A percentile compares a stretch with the other conserved stretches of the same genome.
Evolutionary conservation across 2,888 invertebrate genomes (phyloP).

Genomic region (Lamellibrachia columna): DNA sequence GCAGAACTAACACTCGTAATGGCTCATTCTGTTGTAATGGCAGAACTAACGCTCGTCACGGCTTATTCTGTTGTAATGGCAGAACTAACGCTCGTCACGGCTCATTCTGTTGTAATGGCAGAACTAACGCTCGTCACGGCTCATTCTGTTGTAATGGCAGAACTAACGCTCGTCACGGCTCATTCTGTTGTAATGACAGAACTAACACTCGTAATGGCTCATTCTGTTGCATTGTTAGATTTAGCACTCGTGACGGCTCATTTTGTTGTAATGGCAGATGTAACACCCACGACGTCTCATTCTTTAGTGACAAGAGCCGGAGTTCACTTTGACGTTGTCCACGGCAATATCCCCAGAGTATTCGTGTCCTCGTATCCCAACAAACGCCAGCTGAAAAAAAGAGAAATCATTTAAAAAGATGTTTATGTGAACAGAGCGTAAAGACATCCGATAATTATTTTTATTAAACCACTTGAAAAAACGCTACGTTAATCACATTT

Average conservation of each 20-base stretch:
- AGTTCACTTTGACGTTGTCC: slow-evolving; percentile 27
- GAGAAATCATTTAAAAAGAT: neutral
- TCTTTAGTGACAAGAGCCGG: slow-evolving; percentile 27
- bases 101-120: neutral
- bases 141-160: neutral
- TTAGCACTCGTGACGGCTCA: neutral
- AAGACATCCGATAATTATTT: no score
- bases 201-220: neutral
- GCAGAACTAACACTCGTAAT: no score
- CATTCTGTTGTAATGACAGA: neutral
- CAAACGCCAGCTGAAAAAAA: slow-evolving; percentile 31
- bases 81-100: neutral
- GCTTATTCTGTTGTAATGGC: neutral
- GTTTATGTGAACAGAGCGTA: neutral
- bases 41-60: no score
- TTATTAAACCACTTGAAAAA: neutral
- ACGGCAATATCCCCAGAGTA: slow-evolving; percentile 37
- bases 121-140: neutral
- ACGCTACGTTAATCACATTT: neutral
- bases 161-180: no score
- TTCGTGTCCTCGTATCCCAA: slow-evolving; percentile 32
- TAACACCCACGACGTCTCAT: neutral
- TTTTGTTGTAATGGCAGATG: neutral
- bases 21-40: no score
- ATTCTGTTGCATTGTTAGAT: neutral